phyloP scores from a whole-genome alignment of 2,797 vertebrate genomes.

The Ctenochaetus hawaiiensis region DNA sequence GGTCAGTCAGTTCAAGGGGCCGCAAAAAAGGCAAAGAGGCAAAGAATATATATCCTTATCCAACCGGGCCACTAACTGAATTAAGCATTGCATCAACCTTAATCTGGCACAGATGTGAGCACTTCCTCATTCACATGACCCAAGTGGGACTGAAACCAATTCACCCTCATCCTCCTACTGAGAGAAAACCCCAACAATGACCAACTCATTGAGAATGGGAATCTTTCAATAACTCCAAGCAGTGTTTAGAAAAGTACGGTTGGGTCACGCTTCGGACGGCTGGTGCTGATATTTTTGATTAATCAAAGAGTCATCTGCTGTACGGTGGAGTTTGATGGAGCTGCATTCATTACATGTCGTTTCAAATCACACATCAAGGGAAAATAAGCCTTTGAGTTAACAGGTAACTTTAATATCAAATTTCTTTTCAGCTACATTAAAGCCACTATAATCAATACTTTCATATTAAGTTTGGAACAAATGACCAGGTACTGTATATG shows the following conservation, averaged over 20 bases:
- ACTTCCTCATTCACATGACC: constrained; percentile 87
- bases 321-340: too few species aligned
- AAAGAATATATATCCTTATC: constrained; percentile 27
- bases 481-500: too few species aligned
- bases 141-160: constrained; percentile 65
- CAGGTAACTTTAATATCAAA: too few species aligned
- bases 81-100: constrained; percentile 49
- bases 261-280: background rate
- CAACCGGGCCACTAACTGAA: constrained; percentile 34
- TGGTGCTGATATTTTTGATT: background rate
- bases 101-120: constrained; percentile 85
- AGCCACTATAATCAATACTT: too few species aligned
- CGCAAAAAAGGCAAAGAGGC: constrained; percentile 36
- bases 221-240: background rate
- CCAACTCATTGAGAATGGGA: constrained; percentile 4
- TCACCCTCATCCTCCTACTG: constrained; percentile 28
- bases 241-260: background rate
- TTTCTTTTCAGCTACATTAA: too few species aligned
- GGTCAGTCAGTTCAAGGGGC: constrained; percentile 56
- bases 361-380: too few species aligned
- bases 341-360: too few species aligned
- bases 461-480: too few species aligned
- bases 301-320: background rate
- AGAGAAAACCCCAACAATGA: constrained; percentile 1
- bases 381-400: too few species aligned